Percentiles rank a stretch among this genome's conserved stretches.
Conservation (phyloP, 2,113 vertebrate genomes). For the Coturnix japonica region DNA sequence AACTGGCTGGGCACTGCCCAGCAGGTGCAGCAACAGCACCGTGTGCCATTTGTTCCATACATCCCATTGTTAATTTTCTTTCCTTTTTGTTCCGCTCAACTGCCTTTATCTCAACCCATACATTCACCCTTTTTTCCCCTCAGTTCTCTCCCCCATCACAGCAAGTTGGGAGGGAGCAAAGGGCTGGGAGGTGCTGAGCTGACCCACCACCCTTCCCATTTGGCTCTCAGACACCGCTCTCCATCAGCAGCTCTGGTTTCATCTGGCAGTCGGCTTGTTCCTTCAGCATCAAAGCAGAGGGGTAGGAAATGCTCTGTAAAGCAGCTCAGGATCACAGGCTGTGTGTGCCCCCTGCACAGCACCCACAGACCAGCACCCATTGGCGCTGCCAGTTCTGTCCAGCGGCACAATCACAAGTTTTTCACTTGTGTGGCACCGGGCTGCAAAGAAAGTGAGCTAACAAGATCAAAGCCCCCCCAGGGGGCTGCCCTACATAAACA, state of each 20-base stretch:
- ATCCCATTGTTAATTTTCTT: neutral
- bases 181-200: neutral
- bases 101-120: neutral
- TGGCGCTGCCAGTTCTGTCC: slow-evolving; percentile 33
- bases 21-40: neutral
- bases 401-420: neutral
- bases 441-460: neutral
- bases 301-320: neutral
- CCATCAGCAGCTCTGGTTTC: neutral
- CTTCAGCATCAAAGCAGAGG: neutral
- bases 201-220: neutral
- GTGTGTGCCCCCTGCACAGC: neutral
- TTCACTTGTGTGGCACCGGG: neutral
- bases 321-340: neutral
- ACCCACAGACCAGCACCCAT: neutral
- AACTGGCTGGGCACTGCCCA: neutral
- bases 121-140: neutral
- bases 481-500: slow-evolving; percentile 57
- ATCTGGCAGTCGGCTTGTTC: rapidly evolving
- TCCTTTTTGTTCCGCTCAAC: neutral
- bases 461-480: slow-evolving; percentile 48
- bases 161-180: neutral
- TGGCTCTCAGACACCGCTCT: neutral
- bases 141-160: neutral
- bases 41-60: neutral